Evolutionary conservation across 53 echinoderm and acorn worm species (phyloP).

Genomic region (Glandiceps talaboti): DNA sequence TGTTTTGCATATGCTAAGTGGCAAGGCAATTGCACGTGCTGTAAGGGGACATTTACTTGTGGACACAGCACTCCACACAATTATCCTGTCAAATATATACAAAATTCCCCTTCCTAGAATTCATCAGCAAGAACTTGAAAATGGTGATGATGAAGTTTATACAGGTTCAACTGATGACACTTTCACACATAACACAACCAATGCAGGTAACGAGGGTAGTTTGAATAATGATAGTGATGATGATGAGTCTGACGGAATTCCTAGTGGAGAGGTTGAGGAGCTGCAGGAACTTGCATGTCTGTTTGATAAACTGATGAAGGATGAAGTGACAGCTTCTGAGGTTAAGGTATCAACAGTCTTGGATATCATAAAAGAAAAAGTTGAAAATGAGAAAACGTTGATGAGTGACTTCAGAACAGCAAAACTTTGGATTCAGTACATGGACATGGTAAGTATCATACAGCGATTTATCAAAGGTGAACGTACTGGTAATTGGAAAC

Average conservation of each 20-base stretch:
- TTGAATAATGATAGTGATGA: too few species aligned
- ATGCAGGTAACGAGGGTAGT: not conserved
- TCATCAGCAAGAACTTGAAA: not conserved
- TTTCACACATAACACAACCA: not conserved
- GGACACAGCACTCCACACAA: constrained; percentile 10
- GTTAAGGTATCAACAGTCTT: constrained; percentile 4
- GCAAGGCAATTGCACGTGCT: constrained; percentile 24
- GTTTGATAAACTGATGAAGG: constrained; percentile 1
- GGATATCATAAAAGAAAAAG: not conserved
- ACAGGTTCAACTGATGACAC: not conserved
- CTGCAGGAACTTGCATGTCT: not conserved
- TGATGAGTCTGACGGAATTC: too few species aligned
- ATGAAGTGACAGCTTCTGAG: constrained; percentile 10
- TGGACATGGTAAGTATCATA: constrained; percentile 27
- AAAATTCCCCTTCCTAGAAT: not conserved
- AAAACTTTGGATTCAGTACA: constrained; percentile 21
- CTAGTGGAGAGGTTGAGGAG: too few species aligned
- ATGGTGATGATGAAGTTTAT: not conserved
- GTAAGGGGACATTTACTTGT: constrained; percentile 19
- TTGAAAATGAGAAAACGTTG: constrained; percentile 8
- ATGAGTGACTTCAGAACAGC: constrained; percentile 4
- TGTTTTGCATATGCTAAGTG: constrained; percentile 12
- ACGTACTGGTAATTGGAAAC: constrained; percentile 14
- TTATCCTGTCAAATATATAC: not conserved
- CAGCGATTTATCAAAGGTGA: constrained; percentile 17